Percentiles rank a stretch among this genome's conserved stretches.
Conservation (phyloP, 2,888 invertebrate genomes). For the Trachelus stipa region DNA sequence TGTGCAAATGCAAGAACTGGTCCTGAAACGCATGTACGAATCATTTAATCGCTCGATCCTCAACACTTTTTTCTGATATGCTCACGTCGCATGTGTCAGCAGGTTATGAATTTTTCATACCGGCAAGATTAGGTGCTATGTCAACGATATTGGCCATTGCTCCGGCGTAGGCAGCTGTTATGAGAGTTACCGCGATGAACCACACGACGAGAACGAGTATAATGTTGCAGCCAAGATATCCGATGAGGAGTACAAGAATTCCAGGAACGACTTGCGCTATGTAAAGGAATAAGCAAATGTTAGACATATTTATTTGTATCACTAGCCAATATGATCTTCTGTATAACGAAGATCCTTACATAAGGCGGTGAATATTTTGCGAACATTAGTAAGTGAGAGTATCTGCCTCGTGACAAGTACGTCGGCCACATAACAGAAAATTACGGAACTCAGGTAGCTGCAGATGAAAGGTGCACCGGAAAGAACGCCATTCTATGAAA, state of each 20-base stretch:
- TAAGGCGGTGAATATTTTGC: constrained; percentile 76
- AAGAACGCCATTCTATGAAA: constrained; percentile 73
- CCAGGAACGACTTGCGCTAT: constrained; percentile 78
- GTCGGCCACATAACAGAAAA: constrained; percentile 78
- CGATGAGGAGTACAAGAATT: constrained; percentile 72
- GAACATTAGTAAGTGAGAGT: constrained; percentile 73
- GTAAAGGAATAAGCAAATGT: neutral
- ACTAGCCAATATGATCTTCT: neutral
- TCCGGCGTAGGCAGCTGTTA: constrained; percentile 80
- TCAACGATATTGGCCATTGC: constrained; percentile 84
- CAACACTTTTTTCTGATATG: neutral
- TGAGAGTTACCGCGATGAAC: constrained; percentile 77
- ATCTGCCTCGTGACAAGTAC: constrained; percentile 71
- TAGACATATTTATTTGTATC: neutral
- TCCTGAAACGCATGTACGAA: constrained; percentile 49
- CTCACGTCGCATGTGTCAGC: neutral
- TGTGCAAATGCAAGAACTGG: constrained; percentile 80
- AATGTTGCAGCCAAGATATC: constrained; percentile 74
- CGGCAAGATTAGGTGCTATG: constrained; percentile 83
- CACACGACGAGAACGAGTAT: constrained; percentile 72
- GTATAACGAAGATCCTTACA: constrained; percentile 59
- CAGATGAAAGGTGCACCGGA: constrained; percentile 78
- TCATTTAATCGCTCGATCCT: neutral
- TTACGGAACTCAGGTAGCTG: constrained; percentile 77
- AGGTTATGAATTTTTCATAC: constrained; percentile 46